Evolutionary conservation across 2,888 invertebrate genomes (phyloP).

Genomic region (Tinea pellionella): DNA sequence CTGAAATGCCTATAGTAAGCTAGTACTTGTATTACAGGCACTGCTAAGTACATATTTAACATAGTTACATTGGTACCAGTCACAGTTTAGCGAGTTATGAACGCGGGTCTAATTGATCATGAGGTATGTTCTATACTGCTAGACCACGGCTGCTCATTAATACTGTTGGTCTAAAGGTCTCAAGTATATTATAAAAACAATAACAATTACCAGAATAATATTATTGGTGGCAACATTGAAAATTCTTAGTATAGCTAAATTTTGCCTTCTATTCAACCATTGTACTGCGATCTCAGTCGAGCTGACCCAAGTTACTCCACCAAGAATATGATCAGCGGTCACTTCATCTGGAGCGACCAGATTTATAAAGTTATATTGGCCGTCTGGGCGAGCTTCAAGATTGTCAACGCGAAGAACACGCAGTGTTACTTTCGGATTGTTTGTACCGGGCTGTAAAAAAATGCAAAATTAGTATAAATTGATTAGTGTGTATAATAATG

Average conservation of each 20-base stretch:
- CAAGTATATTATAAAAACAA: not conserved
- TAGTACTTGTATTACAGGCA: too few relatives aligned
- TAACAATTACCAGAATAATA: conserved; percentile 2
- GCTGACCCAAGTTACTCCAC: conserved; percentile 79
- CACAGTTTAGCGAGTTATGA: too few relatives aligned
- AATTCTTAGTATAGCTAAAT: conserved; percentile 71
- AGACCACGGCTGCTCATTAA: too few relatives aligned
- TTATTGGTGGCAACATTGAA: conserved; percentile 51
- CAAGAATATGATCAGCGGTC: conserved; percentile 74
- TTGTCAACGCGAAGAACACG: conserved; percentile 69
- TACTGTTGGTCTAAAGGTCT: not conserved
- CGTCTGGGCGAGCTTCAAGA: conserved; percentile 26
- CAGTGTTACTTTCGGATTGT: conserved; percentile 78
- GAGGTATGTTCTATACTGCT: too few relatives aligned
- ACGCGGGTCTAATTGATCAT: too few relatives aligned
- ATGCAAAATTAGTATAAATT: not conserved
- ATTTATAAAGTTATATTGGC: conserved; percentile 26
- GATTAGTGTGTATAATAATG: too few relatives aligned
- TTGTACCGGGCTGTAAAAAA: conserved; percentile 70
- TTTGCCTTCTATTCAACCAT: conserved; percentile 91
- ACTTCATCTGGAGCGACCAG: conserved; percentile 51
- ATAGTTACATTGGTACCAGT: too few relatives aligned
- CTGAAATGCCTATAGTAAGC: too few relatives aligned
- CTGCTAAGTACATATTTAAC: too few relatives aligned
- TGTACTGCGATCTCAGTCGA: conserved; percentile 74